phyloP scores from a whole-genome alignment of 2,888 invertebrate species.

The Julus scanicus region DNA sequence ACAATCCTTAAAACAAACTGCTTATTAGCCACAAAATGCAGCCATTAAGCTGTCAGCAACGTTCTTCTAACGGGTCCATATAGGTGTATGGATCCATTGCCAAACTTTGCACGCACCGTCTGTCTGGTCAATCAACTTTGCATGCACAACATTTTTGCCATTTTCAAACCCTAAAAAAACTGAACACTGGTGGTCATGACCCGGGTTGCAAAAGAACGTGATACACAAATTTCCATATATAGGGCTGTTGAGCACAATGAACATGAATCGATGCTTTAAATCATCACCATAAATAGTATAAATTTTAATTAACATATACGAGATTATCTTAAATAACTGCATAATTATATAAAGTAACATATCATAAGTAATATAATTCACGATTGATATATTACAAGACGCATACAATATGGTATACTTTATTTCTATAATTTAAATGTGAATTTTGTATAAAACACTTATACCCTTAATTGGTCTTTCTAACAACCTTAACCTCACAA shows the following conservation, averaged over 20 bases:
- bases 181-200: background rate
- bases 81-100: background rate
- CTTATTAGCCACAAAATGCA: slow-evolving; percentile 26
- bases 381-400: too few species aligned
- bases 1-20: background rate
- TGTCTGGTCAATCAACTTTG: slow-evolving; percentile 33
- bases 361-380: too few species aligned
- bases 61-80: background rate
- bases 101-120: slow-evolving; percentile 18
- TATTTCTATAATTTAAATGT: too few species aligned
- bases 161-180: background rate
- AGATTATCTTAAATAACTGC: too few species aligned
- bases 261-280: too few species aligned
- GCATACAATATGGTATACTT: too few species aligned
- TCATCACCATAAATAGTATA: too few species aligned
- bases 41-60: slow-evolving; percentile 21
- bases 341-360: too few species aligned
- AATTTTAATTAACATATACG: too few species aligned
- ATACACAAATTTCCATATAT: background rate
- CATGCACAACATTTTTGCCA: background rate
- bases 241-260: background rate
- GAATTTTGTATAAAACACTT: too few species aligned
- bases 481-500: too few species aligned
- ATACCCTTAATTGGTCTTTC: too few species aligned
- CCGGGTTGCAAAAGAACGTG: background rate